phyloP scores from a whole-genome alignment of 2,888 invertebrate species.

The Tetrapedia diversipes region DNA sequence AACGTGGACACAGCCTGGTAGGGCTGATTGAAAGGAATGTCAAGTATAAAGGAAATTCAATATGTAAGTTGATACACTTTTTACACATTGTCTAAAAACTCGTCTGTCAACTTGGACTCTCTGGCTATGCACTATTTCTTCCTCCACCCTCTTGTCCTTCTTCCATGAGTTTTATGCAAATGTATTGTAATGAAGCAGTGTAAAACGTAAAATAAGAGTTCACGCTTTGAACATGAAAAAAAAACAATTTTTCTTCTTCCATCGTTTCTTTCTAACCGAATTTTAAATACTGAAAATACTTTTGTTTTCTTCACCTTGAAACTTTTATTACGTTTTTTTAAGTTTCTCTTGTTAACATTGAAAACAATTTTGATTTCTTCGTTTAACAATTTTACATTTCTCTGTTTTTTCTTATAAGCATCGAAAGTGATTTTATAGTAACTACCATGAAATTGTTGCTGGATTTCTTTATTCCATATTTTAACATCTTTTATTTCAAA shows the following conservation, averaged over 20 bases:
- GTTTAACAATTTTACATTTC: not conserved
- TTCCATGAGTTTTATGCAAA: constrained; percentile 10
- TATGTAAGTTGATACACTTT: constrained; percentile 49
- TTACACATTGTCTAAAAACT: constrained; percentile 40
- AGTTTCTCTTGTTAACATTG: not conserved
- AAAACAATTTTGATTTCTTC: not conserved
- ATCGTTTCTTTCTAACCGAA: not conserved
- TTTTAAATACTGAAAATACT: not conserved
- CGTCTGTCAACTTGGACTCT: constrained; percentile 17
- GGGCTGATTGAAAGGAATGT: constrained; percentile 55
- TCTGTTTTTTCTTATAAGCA: not conserved
- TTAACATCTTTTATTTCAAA: not conserved
- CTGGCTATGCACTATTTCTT: constrained; percentile 11
- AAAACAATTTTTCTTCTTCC: not conserved
- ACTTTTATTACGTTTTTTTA: not conserved
- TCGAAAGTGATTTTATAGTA: too few relatives aligned
- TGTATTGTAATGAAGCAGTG: not conserved
- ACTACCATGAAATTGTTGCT: too few relatives aligned
- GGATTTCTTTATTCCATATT: not conserved
- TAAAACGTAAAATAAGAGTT: not conserved
- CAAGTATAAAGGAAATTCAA: constrained; percentile 58
- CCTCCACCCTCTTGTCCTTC: not conserved
- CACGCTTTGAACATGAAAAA: not conserved
- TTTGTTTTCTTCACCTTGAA: too few relatives aligned
- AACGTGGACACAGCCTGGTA: not conserved